Conservation (phyloP, 1,140 invertebrate species). For the Venustaconcha ellipsiformis region DNA sequence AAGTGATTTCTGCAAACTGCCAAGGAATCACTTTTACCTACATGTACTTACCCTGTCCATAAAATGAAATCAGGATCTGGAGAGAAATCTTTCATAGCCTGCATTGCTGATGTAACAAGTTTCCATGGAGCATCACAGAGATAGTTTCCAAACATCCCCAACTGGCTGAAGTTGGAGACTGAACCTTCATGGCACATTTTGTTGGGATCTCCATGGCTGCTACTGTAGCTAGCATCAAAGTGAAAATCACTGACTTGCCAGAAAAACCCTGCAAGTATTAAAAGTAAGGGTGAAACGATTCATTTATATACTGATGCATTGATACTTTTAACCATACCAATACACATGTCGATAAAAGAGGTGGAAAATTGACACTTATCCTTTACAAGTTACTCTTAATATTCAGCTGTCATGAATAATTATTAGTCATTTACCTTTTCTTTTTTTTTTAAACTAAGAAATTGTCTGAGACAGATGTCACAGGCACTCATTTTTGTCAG, state of each 20-base stretch:
- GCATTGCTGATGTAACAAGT: conserved; percentile 85
- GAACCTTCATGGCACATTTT: conserved; percentile 49
- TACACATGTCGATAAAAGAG: too few relatives aligned
- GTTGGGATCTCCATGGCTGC: conserved; percentile 75
- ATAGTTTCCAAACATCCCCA: conserved; percentile 83
- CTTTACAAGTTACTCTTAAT: too few relatives aligned
- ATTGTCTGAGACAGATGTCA: too few relatives aligned
- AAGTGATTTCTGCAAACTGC: not conserved
- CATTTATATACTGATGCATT: not conserved
- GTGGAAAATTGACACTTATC: too few relatives aligned
- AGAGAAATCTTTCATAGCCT: conserved; percentile 85
- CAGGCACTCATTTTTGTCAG: too few relatives aligned
- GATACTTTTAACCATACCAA: too few relatives aligned
- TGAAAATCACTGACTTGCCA: conserved; percentile 94
- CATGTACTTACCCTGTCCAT: conserved; percentile 89
- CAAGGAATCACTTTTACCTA: not conserved
- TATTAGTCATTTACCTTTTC: too few relatives aligned
- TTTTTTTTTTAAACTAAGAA: too few relatives aligned
- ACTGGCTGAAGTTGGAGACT: conserved; percentile 31
- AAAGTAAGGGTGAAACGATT: not conserved
- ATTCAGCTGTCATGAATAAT: too few relatives aligned
- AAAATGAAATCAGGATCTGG: conserved; percentile 88
- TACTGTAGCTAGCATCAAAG: conserved; percentile 82
- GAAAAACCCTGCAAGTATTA: conserved; percentile 80
- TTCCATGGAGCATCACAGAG: conserved; percentile 88